These are phyloP conservation scores for Charadrius vociferus DNA, from an alignment of 2,113 vertebrate genomes.

Conservation along the genomic window DNA sequence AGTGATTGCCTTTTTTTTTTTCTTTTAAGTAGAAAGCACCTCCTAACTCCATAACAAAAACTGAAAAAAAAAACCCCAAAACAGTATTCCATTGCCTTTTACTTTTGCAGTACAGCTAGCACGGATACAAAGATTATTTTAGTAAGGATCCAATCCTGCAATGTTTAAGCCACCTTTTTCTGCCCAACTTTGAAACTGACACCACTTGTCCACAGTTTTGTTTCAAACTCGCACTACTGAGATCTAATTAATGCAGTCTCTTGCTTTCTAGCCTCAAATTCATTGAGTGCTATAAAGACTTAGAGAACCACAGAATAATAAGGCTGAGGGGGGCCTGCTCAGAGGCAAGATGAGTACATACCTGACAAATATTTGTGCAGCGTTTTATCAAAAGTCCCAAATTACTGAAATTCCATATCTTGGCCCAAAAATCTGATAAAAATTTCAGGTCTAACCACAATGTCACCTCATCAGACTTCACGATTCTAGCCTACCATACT, in stretches of 20 bases:
- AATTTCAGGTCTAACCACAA: not conserved
- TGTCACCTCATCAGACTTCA: not conserved
- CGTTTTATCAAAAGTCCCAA: not conserved
- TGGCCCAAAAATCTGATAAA: not conserved
- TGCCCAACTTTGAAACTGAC: not conserved
- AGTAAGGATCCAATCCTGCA: not conserved
- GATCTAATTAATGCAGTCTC: not conserved
- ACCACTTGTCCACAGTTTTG: not conserved
- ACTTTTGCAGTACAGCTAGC: not conserved
- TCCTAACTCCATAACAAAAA: not conserved
- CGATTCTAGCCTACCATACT: not conserved
- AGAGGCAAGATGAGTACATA: not conserved
- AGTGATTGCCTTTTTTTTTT: not conserved
- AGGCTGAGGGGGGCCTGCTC: not conserved
- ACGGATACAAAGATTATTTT: not conserved
- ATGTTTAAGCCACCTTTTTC: not conserved
- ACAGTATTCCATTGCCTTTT: not conserved
- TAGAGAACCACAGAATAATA: not conserved
- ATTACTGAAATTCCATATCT: not conserved
- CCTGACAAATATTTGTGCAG: not conserved
- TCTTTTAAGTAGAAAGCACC: not conserved
- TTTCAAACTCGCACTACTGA: not conserved
- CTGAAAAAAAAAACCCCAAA: not conserved
- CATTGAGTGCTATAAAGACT: not conserved
- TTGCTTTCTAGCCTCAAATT: not conserved